Base-by-base conservation (phyloP, 2,797 vertebrate genomes). In the Dermochelys coriacea region DNA sequence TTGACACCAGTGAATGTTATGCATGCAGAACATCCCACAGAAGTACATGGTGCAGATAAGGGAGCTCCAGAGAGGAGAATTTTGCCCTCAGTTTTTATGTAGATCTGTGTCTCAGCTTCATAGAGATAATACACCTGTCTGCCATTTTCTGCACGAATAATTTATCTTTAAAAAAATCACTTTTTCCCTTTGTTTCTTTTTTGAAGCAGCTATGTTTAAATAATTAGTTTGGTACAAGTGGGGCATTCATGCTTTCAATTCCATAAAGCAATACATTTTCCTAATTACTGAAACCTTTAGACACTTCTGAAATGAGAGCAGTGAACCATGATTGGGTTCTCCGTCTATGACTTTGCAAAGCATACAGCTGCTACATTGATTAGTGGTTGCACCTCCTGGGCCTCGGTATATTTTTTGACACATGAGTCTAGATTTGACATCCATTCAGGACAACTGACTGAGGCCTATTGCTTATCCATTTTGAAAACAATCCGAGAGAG, bases 221-320 rank as follows among this genome's bases (percentile, higher is more conserved):
- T 94, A 95, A 97, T 84, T 87, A 96, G 34, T 50, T 47, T 82
- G 64, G 57, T 55, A 55, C 21, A 86, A 81, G 5, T 14, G 94
- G 5, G 4, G 3, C 45, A 92, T 96, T 96, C 25, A 84, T 37
- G 31, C 4, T 93, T 95, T 89, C 27, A 89, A 4, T 8, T 88
- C 57, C 82, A 81, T 37, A 61, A 92, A 79, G 34, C 91, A 37
- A 64, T 52, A 9, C 45, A 71, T 86, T 91, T 93, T 92, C 4
- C 14, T 95, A 78, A 95, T 96, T 96, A 93, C n/a, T 93, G 49
- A 74, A 91, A 80, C 34, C 49, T 84, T 95, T 89, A 95, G 37
- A 87, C 11, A 82, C 12, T 95, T 91, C 19, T 59, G 5, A 88
- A 83, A 96, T 97, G 59, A 94, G 29, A 93, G 21, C 18, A 94